Percentiles rank a stretch among this genome's conserved stretches.
These are phyloP conservation scores for Dimorphilus gyrociliatus DNA, from an alignment of 2,888 invertebrate species.

Conservation along the genomic window DNA sequence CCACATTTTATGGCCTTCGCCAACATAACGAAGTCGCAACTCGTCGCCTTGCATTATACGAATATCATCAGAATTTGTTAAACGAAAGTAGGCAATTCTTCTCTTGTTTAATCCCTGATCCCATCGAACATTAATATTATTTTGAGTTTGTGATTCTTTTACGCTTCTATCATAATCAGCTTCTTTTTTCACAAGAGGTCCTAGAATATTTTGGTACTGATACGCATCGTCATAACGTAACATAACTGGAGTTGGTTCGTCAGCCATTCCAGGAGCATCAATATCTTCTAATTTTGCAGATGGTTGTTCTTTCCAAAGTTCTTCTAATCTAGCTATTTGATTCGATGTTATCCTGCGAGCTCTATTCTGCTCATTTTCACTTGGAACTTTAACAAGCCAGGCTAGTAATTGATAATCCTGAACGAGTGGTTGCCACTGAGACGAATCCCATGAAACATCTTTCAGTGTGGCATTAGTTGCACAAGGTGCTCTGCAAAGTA, in stretches of 20 bases:
- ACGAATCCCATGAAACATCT: conserved; percentile 98
- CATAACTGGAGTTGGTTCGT: conserved; percentile 80
- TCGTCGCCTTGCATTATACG: conserved; percentile 99
- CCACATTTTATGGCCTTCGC: conserved; percentile 86
- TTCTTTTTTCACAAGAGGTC: conserved; percentile 85
- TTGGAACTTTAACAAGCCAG: conserved; percentile 80
- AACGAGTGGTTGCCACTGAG: conserved; percentile 95
- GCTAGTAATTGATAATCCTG: conserved; percentile 85
- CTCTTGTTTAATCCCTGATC: conserved; percentile 96
- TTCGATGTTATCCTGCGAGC: conserved; percentile 91
- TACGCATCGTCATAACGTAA: conserved; percentile 85
- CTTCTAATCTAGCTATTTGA: conserved; percentile 92
- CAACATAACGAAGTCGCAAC: conserved; percentile 67
- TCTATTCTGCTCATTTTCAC: conserved; percentile 83
- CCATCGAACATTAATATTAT: conserved; percentile 95
- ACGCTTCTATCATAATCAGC: conserved; percentile 93
- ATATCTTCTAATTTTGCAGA: conserved; percentile 95
- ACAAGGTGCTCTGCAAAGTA: conserved; percentile 93
- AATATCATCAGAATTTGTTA: conserved; percentile 96
- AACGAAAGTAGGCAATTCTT: conserved; percentile 85
- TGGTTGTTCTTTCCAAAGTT: conserved; percentile 94
- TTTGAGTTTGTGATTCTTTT: conserved; percentile 95
- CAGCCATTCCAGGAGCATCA: conserved; percentile 92
- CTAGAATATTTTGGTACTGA: conserved; percentile 95
- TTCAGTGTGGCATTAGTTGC: conserved; percentile 90